Evolutionary conservation across 2,888 invertebrate genomes (phyloP), one percentile per base, ranked within the genome.

Genomic region (Pantelozetes paolii): DNA sequence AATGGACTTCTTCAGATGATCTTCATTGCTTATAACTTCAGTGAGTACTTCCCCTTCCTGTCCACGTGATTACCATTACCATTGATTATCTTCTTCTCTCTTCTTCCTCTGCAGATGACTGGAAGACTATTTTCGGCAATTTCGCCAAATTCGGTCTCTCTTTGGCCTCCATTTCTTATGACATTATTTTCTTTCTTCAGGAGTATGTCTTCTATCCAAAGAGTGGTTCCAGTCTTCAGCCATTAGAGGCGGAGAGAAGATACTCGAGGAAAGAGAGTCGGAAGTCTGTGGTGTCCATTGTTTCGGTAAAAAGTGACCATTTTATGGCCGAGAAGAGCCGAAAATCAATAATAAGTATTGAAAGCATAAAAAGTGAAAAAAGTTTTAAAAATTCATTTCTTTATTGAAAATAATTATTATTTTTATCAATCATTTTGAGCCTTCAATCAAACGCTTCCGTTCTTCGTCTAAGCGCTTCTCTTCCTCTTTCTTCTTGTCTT

Each of bases 81-180:
- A 50, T 50, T 3, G 20, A 20, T 50, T 3, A 45, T 3, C 18
- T 45, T 3, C 20, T 50, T 3, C n/a, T 2, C 26, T 59, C 59
- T 28, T 59, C 30, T 28, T 28, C 3, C 30, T n/a, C n/a, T n/a
- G 23, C 57, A 92, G 92, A 96, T 85, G 97, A 98, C 83, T 98
- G 97, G 97, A 86, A 87, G 23, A 94, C 94, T 8, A 90, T 99
- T 83, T 94, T 96, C 84, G 96, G 97, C 0, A 96, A 98, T 84
- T 91, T 91, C 9, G 97, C 98, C 18, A 99, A 99, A 84, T 96
- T 99, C 83, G 98, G 98, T 45, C 86, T 99, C 15, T 98, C 98
- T 40, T 84, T 95, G 18, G 94, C 98, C 84, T 96, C 97, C 11
- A 90, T 98, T 59, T 83, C 92, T 64, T 99, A 98, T 84, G 99